Evolutionary conservation across 2,113 vertebrate genomes (phyloP).

Genomic region (Eleginops maclovinus): DNA sequence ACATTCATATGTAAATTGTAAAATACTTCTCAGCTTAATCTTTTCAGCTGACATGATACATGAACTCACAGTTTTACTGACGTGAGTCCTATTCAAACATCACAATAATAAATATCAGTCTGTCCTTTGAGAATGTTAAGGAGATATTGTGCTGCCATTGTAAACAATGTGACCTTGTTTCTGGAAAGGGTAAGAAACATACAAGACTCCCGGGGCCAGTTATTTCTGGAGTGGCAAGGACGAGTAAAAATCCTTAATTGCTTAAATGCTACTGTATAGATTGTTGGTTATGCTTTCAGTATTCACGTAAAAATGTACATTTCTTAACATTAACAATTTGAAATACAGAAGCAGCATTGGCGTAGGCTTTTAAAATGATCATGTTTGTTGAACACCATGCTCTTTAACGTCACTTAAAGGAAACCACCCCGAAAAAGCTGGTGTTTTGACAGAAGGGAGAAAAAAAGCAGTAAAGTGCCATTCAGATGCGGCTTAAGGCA

Average conservation of each 20-base stretch:
- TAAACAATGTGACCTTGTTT: conserved; percentile 71
- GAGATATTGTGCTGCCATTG: conserved; percentile 31
- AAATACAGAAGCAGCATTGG: conserved; percentile 23
- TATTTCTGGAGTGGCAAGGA: conserved; percentile 49
- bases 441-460: conserved; percentile 42
- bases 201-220: conserved; percentile 48
- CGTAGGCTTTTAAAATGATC: conserved; percentile 18
- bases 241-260: conserved; percentile 18
- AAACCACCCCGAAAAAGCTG: conserved; percentile 9
- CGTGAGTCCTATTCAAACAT: conserved; percentile 17
- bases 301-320: conserved; percentile 28
- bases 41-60: not conserved
- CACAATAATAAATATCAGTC: conserved; percentile 27
- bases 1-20: not conserved
- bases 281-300: conserved; percentile 43
- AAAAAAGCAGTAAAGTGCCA: conserved; percentile 21
- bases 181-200: conserved; percentile 51
- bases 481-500: conserved; percentile 44
- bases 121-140: conserved; percentile 48
- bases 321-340: conserved; percentile 38
- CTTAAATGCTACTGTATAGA: conserved; percentile 26
- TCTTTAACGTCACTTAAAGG: conserved; percentile 16
- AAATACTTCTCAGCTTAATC: conserved; percentile 15
- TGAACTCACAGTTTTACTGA: not conserved
- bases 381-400: not conserved